These are phyloP conservation scores for Cyprinodon diabolis DNA, from an alignment of 2,797 vertebrate genomes.

Conservation along the genomic window DNA sequence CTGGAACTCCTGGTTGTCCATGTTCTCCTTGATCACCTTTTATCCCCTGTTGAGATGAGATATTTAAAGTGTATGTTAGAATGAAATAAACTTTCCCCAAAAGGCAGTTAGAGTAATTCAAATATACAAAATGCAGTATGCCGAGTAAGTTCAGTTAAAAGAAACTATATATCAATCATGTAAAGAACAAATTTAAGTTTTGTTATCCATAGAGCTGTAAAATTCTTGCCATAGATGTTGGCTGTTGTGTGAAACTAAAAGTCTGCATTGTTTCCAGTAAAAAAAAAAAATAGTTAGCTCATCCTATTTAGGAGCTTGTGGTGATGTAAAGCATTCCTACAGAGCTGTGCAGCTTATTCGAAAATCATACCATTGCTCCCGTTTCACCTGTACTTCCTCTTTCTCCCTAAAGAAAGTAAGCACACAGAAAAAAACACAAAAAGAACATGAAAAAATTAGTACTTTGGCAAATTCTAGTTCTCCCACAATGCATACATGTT, in stretches of 20 bases:
- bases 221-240: not conserved
- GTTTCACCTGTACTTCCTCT: conserved; percentile 87
- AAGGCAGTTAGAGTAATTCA: not conserved
- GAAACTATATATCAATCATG: not conserved
- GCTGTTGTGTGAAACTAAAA: not conserved
- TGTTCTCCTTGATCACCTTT: conserved; percentile 88
- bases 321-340: not conserved
- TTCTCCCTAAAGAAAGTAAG: conserved; percentile 83
- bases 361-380: conserved; percentile 84
- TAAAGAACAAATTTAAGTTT: not conserved
- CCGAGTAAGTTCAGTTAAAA: not conserved
- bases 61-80: not conserved
- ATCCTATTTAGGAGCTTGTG: not conserved
- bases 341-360: not conserved
- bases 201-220: not conserved
- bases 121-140: too few species aligned
- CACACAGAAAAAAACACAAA: not conserved
- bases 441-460: not conserved
- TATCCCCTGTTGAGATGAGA: conserved; percentile 81
- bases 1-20: conserved; percentile 85
- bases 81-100: not conserved
- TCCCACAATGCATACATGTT: not conserved
- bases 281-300: not conserved
- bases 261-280: not conserved
- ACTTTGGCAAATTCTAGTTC: not conserved